Conservation (phyloP, 2,888 invertebrate genomes). For the Agonopterix subpropinquella region DNA sequence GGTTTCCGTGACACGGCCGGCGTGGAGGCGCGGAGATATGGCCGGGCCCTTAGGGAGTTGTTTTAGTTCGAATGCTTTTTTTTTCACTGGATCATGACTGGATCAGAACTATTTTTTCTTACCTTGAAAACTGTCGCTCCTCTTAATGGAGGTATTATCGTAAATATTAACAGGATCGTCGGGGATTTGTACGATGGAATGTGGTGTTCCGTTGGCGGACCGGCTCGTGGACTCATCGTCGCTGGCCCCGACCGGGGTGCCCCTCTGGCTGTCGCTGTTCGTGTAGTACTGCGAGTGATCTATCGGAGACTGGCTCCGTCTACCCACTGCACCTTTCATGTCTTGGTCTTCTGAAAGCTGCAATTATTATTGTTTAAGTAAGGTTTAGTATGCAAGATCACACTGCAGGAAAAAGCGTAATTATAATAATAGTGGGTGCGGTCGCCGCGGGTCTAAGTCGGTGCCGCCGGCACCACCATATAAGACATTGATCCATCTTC, state of each 20-base stretch:
- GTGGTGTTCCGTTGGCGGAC: conserved; percentile 74
- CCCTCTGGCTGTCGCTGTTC: conserved; percentile 48
- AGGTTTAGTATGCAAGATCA: too few relatives aligned
- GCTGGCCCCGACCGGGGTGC: conserved; percentile 66
- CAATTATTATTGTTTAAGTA: neutral
- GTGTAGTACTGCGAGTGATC: conserved; percentile 51
- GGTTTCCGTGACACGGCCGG: too few relatives aligned
- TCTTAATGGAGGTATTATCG: conserved; percentile 57
- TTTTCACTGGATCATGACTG: too few relatives aligned
- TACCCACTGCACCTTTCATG: conserved; percentile 58
- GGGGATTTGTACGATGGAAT: conserved; percentile 82
- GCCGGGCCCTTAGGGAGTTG: too few relatives aligned
- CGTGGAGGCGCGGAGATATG: too few relatives aligned
- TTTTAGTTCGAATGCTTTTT: neutral
- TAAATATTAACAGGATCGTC: conserved; percentile 61
- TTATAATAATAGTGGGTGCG: too few relatives aligned
- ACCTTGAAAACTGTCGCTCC: conserved; percentile 68
- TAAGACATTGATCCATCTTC: too few relatives aligned
- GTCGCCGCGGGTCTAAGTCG: too few relatives aligned
- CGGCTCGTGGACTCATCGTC: conserved; percentile 67
- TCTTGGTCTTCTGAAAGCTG: conserved; percentile 72
- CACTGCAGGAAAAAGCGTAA: too few relatives aligned
- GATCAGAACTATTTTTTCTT: neutral
- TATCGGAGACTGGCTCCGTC: conserved; percentile 59
- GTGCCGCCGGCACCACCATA: too few relatives aligned